These are phyloP conservation scores for Tetrapedia diversipes DNA, from an alignment of 2,888 invertebrate genomes.

Conservation along the genomic window DNA sequence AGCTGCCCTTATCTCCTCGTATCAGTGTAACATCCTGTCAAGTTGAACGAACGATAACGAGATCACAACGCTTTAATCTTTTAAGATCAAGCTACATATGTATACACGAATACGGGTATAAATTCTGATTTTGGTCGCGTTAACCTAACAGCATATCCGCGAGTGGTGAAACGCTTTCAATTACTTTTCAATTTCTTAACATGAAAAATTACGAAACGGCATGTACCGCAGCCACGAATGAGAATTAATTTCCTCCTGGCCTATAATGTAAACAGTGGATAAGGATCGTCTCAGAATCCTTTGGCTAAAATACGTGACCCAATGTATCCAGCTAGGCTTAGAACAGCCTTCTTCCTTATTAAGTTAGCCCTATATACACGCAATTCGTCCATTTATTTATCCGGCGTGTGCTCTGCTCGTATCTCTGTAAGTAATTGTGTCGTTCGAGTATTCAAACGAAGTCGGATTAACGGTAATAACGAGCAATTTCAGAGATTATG, in stretches of 20 bases:
- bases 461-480: constrained; percentile 16
- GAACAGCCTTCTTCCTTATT: constrained; percentile 40
- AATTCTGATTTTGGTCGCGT: too few species aligned
- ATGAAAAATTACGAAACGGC: not conserved
- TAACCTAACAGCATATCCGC: too few species aligned
- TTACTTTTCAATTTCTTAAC: not conserved
- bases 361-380: constrained; percentile 53
- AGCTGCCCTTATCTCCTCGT: constrained; percentile 2
- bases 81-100: not conserved
- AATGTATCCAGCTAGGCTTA: constrained; percentile 67
- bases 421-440: constrained; percentile 38
- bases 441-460: constrained; percentile 18
- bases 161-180: too few species aligned
- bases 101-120: not conserved
- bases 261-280: constrained; percentile 42
- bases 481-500: not conserved
- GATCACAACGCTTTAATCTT: constrained; percentile 30
- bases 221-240: constrained; percentile 36
- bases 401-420: constrained; percentile 21
- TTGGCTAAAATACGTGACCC: constrained; percentile 72
- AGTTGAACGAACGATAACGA: constrained; percentile 9
- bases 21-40: not conserved
- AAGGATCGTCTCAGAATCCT: constrained; percentile 28
- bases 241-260: constrained; percentile 75
- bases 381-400: constrained; percentile 61